Evolutionary conservation across 2,113 vertebrate genomes (phyloP).

Genomic region (Petrocephalus microphthalmus): DNA sequence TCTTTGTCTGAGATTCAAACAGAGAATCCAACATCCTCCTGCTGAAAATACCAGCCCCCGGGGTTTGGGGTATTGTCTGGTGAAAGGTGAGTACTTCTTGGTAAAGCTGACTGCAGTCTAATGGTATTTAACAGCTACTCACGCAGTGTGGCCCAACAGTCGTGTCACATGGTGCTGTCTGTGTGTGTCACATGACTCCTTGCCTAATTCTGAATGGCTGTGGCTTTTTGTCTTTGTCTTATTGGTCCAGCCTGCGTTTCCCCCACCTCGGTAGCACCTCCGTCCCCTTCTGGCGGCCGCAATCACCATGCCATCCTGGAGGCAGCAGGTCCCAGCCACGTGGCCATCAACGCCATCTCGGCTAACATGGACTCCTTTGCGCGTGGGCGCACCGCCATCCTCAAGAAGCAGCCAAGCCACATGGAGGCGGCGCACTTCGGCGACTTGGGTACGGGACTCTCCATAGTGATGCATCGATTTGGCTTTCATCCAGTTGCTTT

Average conservation of each 20-base stretch:
- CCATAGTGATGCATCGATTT: background rate
- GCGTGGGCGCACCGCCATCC: conserved; percentile 86
- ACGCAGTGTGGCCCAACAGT: background rate
- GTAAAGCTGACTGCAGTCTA: background rate
- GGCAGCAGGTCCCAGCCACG: conserved; percentile 90
- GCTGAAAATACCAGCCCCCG: background rate
- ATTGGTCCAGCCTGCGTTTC: background rate
- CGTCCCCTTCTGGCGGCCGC: conserved; percentile 74
- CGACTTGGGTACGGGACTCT: conserved; percentile 75
- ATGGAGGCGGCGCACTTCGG: conserved; percentile 97
- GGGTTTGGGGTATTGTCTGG: background rate
- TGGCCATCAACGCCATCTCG: conserved; percentile 96
- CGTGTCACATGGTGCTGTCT: background rate
- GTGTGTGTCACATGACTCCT: background rate
- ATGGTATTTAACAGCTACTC: background rate
- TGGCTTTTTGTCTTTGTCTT: background rate
- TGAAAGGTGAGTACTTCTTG: background rate
- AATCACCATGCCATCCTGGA: conserved; percentile 90
- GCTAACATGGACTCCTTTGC: conserved; percentile 98
- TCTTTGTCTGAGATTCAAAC: background rate
- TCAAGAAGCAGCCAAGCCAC: conserved; percentile 94
- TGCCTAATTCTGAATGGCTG: background rate
- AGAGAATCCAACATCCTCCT: background rate
- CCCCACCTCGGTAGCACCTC: conserved; percentile 58
- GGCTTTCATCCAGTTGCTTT: background rate